These are phyloP conservation scores for Gouania willdenowi DNA, from an alignment of 2,797 vertebrate species.

Conservation along the genomic window DNA sequence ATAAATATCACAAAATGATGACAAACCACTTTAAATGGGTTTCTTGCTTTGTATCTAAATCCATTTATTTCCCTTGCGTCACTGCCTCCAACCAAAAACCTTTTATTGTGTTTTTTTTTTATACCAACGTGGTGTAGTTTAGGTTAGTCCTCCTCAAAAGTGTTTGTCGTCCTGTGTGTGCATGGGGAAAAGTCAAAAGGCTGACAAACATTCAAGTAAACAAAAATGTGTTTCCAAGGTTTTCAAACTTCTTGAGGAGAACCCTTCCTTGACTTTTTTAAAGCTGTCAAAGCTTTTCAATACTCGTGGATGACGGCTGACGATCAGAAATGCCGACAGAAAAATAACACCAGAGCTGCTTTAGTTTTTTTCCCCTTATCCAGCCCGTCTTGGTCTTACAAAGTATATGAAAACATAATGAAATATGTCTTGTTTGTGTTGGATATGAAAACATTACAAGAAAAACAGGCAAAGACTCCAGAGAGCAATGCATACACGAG, in stretches of 20 bases:
- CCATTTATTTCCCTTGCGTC: constrained; percentile 25
- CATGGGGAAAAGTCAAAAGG: constrained; percentile 3
- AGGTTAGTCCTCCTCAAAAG: constrained; percentile 23
- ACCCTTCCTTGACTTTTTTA: constrained; percentile 19
- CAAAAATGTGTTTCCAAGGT: constrained; percentile 42
- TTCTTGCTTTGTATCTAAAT: constrained; percentile 1
- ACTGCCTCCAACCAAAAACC: constrained; percentile 35
- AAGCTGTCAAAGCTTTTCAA: constrained; percentile 30
- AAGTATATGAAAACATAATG: too few relatives aligned
- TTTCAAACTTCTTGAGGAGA: constrained; percentile 35
- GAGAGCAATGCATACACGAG: too few relatives aligned
- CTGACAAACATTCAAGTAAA: constrained; percentile 32
- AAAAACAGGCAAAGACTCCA: too few relatives aligned
- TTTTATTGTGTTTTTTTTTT: too few relatives aligned
- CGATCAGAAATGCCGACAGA: constrained; percentile 6
- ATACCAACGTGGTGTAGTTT: too few relatives aligned
- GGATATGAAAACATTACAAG: too few relatives aligned
- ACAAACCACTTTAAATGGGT: too few relatives aligned
- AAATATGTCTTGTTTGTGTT: too few relatives aligned
- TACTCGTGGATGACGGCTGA: constrained; percentile 29
- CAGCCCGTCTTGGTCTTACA: too few relatives aligned
- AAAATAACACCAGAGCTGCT: constrained; percentile 13
- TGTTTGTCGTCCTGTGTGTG: neutral
- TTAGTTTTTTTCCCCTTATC: too few relatives aligned
- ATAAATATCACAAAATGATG: too few relatives aligned